Conservation (phyloP, 2,113 vertebrate genomes). For the Hydropotes inermis region DNA sequence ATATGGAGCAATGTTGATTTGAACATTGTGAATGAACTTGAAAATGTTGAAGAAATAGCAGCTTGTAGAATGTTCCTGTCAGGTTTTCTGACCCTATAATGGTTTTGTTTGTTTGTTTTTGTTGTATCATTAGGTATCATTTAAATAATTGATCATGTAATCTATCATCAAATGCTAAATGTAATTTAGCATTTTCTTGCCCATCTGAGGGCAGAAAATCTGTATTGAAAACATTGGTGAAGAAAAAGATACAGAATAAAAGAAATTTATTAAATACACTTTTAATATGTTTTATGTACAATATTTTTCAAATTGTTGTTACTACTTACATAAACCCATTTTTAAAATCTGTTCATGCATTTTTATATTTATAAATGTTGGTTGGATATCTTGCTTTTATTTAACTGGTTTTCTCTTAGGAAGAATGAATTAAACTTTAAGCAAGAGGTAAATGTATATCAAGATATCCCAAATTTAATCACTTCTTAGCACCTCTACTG, state of each 20-base stretch:
- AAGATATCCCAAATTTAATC: not conserved
- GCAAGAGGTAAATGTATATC: not conserved
- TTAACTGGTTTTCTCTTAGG: not conserved
- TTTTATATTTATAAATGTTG: not conserved
- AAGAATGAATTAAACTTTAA: not conserved
- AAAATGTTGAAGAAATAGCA: not conserved
- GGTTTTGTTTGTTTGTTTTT: not conserved
- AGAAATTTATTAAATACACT: not conserved
- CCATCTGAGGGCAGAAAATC: not conserved
- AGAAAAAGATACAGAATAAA: not conserved
- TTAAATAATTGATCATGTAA: not conserved
- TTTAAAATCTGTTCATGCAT: not conserved
- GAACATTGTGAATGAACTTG: not conserved
- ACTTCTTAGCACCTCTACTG: not conserved
- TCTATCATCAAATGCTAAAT: not conserved
- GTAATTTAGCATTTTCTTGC: not conserved
- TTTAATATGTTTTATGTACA: not conserved
- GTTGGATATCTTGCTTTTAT: not conserved
- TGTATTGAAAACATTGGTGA: not conserved
- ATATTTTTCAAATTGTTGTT: not conserved
- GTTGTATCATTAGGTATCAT: not conserved
- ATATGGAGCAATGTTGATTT: not conserved
- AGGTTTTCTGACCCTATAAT: not conserved
- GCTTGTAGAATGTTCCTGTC: not conserved
- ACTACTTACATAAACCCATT: not conserved